Conservation (phyloP, 1,140 invertebrate genomes). For the Brachionus sp. region DNA sequence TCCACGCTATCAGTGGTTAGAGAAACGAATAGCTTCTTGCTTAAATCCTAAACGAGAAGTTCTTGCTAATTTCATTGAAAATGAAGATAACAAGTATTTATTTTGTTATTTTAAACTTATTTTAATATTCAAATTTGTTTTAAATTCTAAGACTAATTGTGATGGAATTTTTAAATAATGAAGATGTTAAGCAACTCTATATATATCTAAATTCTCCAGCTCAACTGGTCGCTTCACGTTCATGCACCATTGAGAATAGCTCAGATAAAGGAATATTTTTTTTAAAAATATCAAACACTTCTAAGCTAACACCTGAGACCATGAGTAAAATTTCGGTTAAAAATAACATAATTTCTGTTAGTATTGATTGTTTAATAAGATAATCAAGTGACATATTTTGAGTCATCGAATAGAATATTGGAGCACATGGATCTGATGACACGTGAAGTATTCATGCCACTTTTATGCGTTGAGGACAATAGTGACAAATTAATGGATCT, state of each 20-base stretch:
- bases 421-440: slow-evolving; percentile 54
- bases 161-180: slow-evolving; percentile 60
- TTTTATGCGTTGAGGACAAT: slow-evolving; percentile 53
- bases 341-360: not conserved
- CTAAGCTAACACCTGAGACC: slow-evolving; percentile 57
- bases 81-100: slow-evolving; percentile 58
- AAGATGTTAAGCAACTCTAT: slow-evolving; percentile 57
- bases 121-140: not conserved
- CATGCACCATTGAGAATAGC: slow-evolving; percentile 46
- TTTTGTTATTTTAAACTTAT: not conserved
- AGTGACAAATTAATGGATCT: slow-evolving; percentile 58
- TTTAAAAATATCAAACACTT: slow-evolving; percentile 55
- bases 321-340: slow-evolving; percentile 50
- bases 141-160: slow-evolving; percentile 53
- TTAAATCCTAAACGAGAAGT: slow-evolving; percentile 57
- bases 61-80: slow-evolving; percentile 55
- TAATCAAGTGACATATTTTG: slow-evolving; percentile 57
- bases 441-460: slow-evolving; percentile 58
- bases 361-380: slow-evolving; percentile 47
- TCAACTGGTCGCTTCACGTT: slow-evolving; percentile 51
- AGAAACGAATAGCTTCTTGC: slow-evolving; percentile 55
- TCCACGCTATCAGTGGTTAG: slow-evolving; percentile 57
- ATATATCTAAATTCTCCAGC: slow-evolving; percentile 51
- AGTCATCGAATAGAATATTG: slow-evolving; percentile 51
- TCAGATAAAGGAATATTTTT: slow-evolving; percentile 58